Evolutionary conservation across 1,140 invertebrate species (phyloP).

Genomic region (Temnothorax longispinosus): DNA sequence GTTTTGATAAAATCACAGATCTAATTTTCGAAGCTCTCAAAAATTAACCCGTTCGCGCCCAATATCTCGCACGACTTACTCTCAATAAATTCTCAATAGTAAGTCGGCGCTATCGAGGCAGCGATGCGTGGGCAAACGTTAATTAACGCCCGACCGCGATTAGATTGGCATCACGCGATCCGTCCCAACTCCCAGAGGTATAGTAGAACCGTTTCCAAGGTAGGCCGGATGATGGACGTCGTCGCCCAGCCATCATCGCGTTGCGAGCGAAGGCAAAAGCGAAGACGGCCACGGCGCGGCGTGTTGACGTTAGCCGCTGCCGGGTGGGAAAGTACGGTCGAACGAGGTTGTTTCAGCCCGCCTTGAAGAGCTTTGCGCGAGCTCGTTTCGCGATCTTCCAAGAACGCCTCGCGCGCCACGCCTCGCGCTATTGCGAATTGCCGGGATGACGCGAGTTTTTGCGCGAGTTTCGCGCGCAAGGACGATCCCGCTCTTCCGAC

Average conservation of each 20-base stretch:
- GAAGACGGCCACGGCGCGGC: neutral
- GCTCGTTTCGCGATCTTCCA: conserved; percentile 71
- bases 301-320: neutral
- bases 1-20: neutral
- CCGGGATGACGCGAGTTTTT: neutral
- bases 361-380: conserved; percentile 51
- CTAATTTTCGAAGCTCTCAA: neutral
- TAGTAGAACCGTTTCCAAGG: conserved; percentile 45
- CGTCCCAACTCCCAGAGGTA: neutral
- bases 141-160: conserved; percentile 15
- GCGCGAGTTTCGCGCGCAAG: conserved; percentile 52
- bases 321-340: conserved; percentile 61
- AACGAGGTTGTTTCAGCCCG: conserved; percentile 63
- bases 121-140: conserved; percentile 14
- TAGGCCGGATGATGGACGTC: conserved; percentile 7
- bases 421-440: conserved; percentile 60
- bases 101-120: neutral
- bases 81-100: neutral
- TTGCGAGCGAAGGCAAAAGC: neutral
- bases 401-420: conserved; percentile 72
- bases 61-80: neutral
- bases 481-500: conserved; percentile 71
- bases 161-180: conserved; percentile 30
- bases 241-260: neutral
- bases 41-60: neutral